Conservation (phyloP, 2,113 vertebrate species). For the Pangasianodon hypophthalmus region DNA sequence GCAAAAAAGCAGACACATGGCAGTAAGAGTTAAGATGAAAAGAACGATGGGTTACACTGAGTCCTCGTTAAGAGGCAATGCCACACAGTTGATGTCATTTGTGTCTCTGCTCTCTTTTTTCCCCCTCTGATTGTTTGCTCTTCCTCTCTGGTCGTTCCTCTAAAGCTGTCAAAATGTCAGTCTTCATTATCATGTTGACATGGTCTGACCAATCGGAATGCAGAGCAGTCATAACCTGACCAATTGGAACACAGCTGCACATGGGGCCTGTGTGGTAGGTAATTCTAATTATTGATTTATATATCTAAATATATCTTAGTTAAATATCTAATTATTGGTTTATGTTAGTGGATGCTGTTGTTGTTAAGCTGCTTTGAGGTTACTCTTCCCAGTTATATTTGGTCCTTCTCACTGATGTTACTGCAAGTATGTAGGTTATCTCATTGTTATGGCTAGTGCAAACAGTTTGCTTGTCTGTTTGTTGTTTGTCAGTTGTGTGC, state of each 20-base stretch:
- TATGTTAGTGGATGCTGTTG: too few relatives aligned
- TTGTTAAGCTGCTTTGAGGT: background rate
- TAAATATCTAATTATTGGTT: background rate
- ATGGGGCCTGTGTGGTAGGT: too few relatives aligned
- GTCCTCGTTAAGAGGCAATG: conserved; percentile 16
- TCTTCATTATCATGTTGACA: background rate
- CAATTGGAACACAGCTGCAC: background rate
- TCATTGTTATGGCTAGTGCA: background rate
- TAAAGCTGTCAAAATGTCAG: background rate
- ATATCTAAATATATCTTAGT: too few relatives aligned
- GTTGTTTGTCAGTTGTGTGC: background rate
- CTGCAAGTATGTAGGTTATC: background rate
- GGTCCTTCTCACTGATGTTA: background rate
- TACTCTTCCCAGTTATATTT: background rate
- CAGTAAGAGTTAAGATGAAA: conserved; percentile 31
- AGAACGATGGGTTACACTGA: conserved; percentile 6
- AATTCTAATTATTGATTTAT: too few relatives aligned
- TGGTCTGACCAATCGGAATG: background rate
- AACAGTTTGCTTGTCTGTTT: background rate
- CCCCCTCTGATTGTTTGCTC: background rate
- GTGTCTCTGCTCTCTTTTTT: background rate
- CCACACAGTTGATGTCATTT: background rate
- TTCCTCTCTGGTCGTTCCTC: background rate
- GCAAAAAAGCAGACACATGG: background rate
- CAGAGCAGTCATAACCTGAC: background rate